Conservation (phyloP, 2,113 vertebrate genomes). For the Pseudorhombus dupliciocellatus region DNA sequence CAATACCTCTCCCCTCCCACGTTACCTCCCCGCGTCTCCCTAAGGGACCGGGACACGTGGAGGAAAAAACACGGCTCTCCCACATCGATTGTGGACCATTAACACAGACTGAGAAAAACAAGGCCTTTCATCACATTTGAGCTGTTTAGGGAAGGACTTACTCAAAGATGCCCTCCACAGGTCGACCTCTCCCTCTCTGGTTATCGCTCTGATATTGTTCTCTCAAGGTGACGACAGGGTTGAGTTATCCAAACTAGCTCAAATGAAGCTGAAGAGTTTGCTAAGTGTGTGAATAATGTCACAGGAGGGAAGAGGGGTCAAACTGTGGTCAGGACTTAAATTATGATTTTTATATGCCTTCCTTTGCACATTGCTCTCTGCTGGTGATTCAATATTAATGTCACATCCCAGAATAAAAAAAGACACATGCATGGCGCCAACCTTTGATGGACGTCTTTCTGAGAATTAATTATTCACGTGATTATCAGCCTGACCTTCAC, state of each 20-base stretch:
- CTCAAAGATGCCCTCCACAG: constrained; percentile 44
- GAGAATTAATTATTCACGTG: constrained; percentile 5
- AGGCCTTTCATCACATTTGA: constrained; percentile 68
- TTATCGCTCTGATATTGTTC: constrained; percentile 7
- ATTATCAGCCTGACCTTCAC: background rate
- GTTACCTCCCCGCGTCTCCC: constrained; percentile 54
- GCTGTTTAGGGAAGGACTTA: constrained; percentile 63
- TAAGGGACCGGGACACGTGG: constrained; percentile 60
- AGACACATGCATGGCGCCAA: background rate
- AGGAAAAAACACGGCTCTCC: constrained; percentile 34
- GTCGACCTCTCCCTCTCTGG: constrained; percentile 37
- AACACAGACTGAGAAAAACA: constrained; percentile 68
- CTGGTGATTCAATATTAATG: background rate
- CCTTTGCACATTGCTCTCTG: no score
- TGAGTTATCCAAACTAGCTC: background rate
- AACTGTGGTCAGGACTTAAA: background rate
- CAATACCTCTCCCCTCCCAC: constrained; percentile 57
- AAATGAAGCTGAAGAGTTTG: constrained; percentile 24
- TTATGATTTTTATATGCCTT: background rate
- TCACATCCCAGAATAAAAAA: background rate
- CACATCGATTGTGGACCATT: constrained; percentile 68
- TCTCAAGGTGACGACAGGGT: constrained; percentile 6
- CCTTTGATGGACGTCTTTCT: background rate
- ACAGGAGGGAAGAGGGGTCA: background rate
- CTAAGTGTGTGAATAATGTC: background rate